Conservation (phyloP, 2,888 invertebrate species). For the Troides helena region DNA sequence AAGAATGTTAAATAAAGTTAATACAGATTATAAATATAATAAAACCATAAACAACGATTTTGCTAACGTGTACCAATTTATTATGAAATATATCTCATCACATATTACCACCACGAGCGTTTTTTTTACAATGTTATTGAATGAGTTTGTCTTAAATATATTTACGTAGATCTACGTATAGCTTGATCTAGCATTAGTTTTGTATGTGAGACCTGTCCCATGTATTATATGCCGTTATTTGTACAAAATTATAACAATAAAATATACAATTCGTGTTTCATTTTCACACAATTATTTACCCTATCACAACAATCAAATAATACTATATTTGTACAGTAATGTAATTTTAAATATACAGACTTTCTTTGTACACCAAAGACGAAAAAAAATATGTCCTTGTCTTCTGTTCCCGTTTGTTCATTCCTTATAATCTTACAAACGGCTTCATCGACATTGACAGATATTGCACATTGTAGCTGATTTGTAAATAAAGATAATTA, state of each 20-base stretch:
- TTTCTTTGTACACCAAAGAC: too few relatives aligned
- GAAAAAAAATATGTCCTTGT: too few relatives aligned
- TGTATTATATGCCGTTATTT: slow-evolving; percentile 81
- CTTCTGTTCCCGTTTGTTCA: too few relatives aligned
- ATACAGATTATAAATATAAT: slow-evolving; percentile 8
- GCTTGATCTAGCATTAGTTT: slow-evolving; percentile 78
- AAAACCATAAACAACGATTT: slow-evolving; percentile 18
- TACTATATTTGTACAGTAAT: too few relatives aligned
- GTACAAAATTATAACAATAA: slow-evolving; percentile 81
- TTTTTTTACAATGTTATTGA: slow-evolving; percentile 1
- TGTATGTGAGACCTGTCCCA: slow-evolving; percentile 81
- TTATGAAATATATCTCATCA: not conserved
- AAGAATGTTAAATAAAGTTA: not conserved
- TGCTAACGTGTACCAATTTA: slow-evolving; percentile 18
- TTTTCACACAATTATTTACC: too few relatives aligned
- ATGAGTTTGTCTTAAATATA: slow-evolving; percentile 31
- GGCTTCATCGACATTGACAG: too few relatives aligned
- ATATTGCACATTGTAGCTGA: too few relatives aligned
- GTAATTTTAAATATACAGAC: too few relatives aligned
- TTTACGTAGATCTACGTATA: slow-evolving; percentile 60
- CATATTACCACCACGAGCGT: not conserved
- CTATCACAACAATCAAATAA: too few relatives aligned
- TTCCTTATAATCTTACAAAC: too few relatives aligned
- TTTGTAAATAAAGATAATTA: too few relatives aligned
- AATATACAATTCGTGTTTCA: slow-evolving; percentile 53